These are phyloP conservation scores for Magallana angulata DNA, from an alignment of 1,140 invertebrate species.

Conservation along the genomic window DNA sequence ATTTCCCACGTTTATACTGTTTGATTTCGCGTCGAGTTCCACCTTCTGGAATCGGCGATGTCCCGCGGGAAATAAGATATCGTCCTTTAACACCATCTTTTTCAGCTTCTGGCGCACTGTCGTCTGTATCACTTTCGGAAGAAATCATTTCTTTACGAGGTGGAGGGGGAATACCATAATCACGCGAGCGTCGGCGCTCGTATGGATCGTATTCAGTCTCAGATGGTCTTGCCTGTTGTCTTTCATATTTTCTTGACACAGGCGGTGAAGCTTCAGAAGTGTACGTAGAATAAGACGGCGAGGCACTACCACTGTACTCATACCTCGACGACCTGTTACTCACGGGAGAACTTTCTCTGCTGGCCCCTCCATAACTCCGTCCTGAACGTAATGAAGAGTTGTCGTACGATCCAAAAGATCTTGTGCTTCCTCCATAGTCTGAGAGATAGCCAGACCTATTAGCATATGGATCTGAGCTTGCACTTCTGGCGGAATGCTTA, in stretches of 20 bases:
- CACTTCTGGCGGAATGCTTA: constrained; percentile 69
- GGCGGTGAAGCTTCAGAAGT: constrained; percentile 69
- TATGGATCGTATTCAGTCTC: constrained; percentile 51
- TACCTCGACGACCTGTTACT: constrained; percentile 70
- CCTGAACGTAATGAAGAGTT: constrained; percentile 69
- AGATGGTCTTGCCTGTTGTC: constrained; percentile 57
- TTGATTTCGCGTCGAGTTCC: constrained; percentile 60
- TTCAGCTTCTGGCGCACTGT: constrained; percentile 75
- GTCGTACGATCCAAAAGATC: constrained; percentile 72
- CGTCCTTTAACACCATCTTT: constrained; percentile 64
- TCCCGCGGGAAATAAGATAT: constrained; percentile 73
- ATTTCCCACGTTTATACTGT: constrained; percentile 58
- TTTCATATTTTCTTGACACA: constrained; percentile 60
- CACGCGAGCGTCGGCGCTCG: constrained; percentile 50
- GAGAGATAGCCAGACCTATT: constrained; percentile 75
- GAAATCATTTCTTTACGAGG: constrained; percentile 55
- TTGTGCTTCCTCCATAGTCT: constrained; percentile 74
- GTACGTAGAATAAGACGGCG: constrained; percentile 69
- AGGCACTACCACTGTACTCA: constrained; percentile 74
- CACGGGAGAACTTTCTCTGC: constrained; percentile 74
- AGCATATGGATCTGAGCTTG: constrained; percentile 69
- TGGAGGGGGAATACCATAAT: constrained; percentile 49
- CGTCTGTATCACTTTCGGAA: constrained; percentile 66
- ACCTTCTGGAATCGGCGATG: constrained; percentile 73
- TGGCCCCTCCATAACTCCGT: constrained; percentile 69